Conservation (phyloP, 2,888 invertebrate genomes). For the Andrena camellia region DNA sequence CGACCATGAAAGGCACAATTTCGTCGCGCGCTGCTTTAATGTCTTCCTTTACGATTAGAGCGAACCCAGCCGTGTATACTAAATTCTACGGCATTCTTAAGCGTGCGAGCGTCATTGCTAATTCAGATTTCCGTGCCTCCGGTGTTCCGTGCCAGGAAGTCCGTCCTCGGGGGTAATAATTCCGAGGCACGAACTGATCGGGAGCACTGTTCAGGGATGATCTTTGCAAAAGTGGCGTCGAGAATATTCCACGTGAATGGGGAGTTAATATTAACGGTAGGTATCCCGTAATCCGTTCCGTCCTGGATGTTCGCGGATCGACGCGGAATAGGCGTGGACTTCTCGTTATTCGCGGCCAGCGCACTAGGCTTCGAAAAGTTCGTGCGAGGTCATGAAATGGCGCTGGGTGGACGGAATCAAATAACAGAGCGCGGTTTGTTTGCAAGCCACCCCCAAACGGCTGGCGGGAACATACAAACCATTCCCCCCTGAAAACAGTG, state of each 20-base stretch:
- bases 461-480: constrained; percentile 72
- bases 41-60: constrained; percentile 48
- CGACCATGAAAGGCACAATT: constrained; percentile 52
- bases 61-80: constrained; percentile 25
- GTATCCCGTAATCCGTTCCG: background rate
- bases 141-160: background rate
- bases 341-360: constrained; percentile 59
- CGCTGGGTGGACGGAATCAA: constrained; percentile 76
- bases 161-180: background rate
- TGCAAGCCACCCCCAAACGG: constrained; percentile 77
- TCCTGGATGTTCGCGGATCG: constrained; percentile 22
- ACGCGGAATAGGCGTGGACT: constrained; percentile 44
- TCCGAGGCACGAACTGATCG: background rate
- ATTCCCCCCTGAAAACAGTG: constrained; percentile 63
- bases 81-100: constrained; percentile 25
- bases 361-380: constrained; percentile 62
- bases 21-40: constrained; percentile 44
- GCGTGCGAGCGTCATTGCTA: constrained; percentile 27
- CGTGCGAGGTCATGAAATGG: constrained; percentile 62
- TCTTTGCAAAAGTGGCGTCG: background rate
- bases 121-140: constrained; percentile 6
- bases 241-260: background rate
- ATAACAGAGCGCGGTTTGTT: constrained; percentile 82
- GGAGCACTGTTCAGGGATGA: background rate
- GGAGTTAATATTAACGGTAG: constrained; percentile 14